Percentiles rank a stretch among this genome's conserved stretches.
These are phyloP conservation scores for Neogobius melanostomus DNA, from an alignment of 2,113 vertebrate genomes.

Conservation along the genomic window DNA sequence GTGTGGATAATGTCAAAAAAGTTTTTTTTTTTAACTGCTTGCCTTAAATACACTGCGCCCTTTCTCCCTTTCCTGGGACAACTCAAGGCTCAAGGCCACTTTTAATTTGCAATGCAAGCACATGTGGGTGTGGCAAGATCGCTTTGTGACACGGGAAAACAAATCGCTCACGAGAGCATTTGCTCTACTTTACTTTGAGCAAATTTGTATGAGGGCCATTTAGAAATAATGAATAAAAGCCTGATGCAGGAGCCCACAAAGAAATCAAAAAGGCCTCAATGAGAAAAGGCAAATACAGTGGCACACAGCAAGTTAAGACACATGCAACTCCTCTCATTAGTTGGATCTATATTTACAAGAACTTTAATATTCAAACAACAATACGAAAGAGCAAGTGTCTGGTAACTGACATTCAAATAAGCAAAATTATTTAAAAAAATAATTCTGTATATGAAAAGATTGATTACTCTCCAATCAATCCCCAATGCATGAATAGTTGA, in stretches of 20 bases:
- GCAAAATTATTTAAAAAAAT: neutral
- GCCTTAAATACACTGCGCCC: too few species aligned
- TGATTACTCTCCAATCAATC: conserved; percentile 9
- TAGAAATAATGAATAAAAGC: conserved; percentile 11
- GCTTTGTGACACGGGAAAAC: neutral
- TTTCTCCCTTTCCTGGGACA: conserved; percentile 27
- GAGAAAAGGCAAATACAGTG: conserved; percentile 61
- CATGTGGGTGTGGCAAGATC: conserved; percentile 20
- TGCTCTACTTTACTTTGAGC: neutral
- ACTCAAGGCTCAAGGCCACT: conserved; percentile 30
- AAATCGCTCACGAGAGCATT: neutral
- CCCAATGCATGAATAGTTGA: conserved; percentile 1
- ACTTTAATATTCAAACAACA: neutral
- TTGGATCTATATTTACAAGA: conserved; percentile 21
- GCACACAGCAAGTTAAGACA: conserved; percentile 30
- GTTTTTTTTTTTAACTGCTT: too few species aligned
- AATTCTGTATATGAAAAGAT: conserved; percentile 31
- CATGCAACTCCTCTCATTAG: conserved; percentile 21
- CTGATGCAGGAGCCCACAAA: neutral
- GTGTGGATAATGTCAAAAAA: conserved; percentile 22
- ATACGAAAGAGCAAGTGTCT: conserved; percentile 32
- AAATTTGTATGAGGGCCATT: conserved; percentile 10
- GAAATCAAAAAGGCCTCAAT: conserved; percentile 62
- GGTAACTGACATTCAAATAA: conserved; percentile 40
- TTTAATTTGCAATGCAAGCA: conserved; percentile 31